Evolutionary conservation across 2,888 invertebrate genomes (phyloP), one percentile per base, ranked within the genome.

Genomic region (Oxyscelio sp.): DNA sequence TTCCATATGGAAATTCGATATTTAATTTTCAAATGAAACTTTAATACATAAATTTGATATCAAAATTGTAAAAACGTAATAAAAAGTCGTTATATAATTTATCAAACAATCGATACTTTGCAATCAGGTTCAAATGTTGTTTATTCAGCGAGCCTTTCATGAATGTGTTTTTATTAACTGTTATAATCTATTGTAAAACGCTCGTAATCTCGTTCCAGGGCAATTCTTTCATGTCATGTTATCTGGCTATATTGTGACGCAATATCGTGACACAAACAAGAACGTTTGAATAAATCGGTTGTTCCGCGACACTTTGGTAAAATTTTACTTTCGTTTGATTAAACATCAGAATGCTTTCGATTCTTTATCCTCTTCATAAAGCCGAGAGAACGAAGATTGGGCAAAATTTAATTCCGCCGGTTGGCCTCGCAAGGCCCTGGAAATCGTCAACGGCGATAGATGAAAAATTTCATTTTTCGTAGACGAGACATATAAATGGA

Each of bases 381-480:
- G 58, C 50, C 54, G 75, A 77, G 73, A 34, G 43, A 66, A 83
- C 70, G 75, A 63, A 58, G 75, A 79, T 75, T 79, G 79, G 52
- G 45, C 34, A 48, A 71, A 79, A 79, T 79, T 84, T 75, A 84
- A 84, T 84, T 84, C 61, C 65, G 65, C 58, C 17, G 50, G 50
- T 21, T 58, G 65, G 75, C 34, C 65, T 59, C 43, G 43, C 54
- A 31, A 75, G 48, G 66, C 79, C 71, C 84, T 80, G 43, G 59
- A 77, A 84, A 84, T 70, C 79, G 83, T 83, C 75, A 79, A 70
- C 71, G 61, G 56, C 79, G 40, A 74, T 83, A 54, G 65, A 83
- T 79, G 83, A 83, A 83, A 70, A 79, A 70, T 83, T 79, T 79
- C 75, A 79, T 83, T 83, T 83, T 79, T 79, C 71, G 65, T 74